Evolutionary conservation across 2,888 invertebrate species (phyloP).

Genomic region (Athrips mouffetella): DNA sequence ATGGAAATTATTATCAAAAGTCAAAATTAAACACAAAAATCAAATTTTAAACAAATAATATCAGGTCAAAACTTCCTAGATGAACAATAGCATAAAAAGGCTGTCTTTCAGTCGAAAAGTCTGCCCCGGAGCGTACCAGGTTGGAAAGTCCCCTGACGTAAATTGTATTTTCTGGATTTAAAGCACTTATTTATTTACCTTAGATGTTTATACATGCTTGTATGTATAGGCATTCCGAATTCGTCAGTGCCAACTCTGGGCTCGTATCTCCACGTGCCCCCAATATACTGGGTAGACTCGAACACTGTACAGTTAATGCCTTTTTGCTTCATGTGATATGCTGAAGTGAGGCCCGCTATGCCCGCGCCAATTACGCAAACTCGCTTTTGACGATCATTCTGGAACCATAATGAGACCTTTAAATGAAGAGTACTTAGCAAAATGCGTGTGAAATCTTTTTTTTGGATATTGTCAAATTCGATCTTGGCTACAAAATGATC

Average conservation of each 20-base stretch:
- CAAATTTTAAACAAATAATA: neutral
- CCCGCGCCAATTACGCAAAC: constrained; percentile 70
- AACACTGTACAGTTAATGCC: constrained; percentile 56
- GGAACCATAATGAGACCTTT: no score
- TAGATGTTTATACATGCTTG: constrained; percentile 84
- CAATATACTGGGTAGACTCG: constrained; percentile 59
- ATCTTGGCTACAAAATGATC: no score
- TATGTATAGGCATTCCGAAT: constrained; percentile 78
- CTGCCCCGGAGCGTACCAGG: no score
- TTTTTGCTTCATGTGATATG: constrained; percentile 59
- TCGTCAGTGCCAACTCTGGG: constrained; percentile 73
- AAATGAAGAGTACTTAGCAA: no score
- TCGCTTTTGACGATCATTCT: constrained; percentile 29
- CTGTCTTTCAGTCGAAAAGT: no score
- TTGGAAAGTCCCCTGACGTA: no score
- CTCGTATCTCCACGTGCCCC: constrained; percentile 70
- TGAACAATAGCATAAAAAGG: no score
- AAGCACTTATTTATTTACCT: constrained; percentile 59
- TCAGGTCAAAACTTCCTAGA: no score
- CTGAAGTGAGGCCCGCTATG: constrained; percentile 57
- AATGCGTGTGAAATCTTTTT: no score
- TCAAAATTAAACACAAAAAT: neutral
- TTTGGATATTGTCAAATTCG: no score
- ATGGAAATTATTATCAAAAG: no score
- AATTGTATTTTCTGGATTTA: no score